These are phyloP conservation scores for Cebidichthys violaceus DNA, from an alignment of 2,113 vertebrate genomes.

Conservation along the genomic window DNA sequence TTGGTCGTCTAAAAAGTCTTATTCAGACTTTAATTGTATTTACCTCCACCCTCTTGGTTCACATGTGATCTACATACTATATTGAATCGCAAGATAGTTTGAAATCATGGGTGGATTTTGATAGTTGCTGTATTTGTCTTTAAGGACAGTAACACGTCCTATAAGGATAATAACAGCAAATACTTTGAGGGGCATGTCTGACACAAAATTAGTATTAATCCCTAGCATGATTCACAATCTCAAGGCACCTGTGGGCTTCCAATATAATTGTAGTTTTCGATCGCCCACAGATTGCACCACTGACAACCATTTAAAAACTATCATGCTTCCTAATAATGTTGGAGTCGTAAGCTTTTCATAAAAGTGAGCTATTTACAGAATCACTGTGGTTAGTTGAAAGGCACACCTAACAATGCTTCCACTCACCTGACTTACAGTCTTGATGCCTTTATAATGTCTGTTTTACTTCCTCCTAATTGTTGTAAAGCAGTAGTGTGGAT, in stretches of 20 bases:
- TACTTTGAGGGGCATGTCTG: not conserved
- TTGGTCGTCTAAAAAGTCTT: not conserved
- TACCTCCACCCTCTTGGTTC: not conserved
- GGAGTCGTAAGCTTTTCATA: not conserved
- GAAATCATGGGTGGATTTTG: not conserved
- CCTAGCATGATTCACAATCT: not conserved
- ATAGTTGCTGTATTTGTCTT: not conserved
- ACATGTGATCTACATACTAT: not conserved
- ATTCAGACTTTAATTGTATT: not conserved
- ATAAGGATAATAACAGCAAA: not conserved
- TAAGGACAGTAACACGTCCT: not conserved
- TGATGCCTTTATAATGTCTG: conserved; percentile 43
- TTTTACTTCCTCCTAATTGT: conserved; percentile 61
- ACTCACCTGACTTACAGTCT: conserved; percentile 12
- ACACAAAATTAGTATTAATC: not conserved
- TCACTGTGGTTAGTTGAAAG: conserved; percentile 2
- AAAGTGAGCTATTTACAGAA: conserved; percentile 16
- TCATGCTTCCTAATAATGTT: not conserved
- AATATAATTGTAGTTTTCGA: conserved; percentile 1
- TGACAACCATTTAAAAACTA: conserved; percentile 15
- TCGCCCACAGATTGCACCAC: not conserved
- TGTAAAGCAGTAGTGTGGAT: conserved; percentile 39
- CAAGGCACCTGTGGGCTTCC: conserved; percentile 1
- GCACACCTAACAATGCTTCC: conserved; percentile 19
- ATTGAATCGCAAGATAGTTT: not conserved